Base-by-base conservation (phyloP, 2,888 invertebrate genomes). In the Phortica okadai region DNA sequence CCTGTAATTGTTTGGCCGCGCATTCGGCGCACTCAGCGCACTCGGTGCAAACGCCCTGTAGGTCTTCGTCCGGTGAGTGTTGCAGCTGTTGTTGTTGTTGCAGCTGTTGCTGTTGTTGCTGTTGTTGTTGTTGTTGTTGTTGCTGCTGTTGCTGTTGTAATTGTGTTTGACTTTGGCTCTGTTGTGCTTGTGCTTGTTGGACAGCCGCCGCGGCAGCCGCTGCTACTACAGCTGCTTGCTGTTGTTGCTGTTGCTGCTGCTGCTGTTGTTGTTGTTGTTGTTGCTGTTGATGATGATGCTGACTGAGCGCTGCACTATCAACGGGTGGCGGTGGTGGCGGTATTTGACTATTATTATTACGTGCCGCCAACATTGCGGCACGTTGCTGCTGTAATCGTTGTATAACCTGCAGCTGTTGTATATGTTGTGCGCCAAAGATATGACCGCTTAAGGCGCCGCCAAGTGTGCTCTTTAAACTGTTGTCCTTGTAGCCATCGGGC, bases 401-500 rank as follows among this genome's bases (percentile, higher is more conserved):
- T 90, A 94, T 92, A 83, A 94, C 93, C 90, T 94, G 94, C 86
- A 95, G 92, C 84, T 93, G 93, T 84, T 93, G 93, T 81, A 93
- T 90, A 89, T 94, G 94, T 89, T 94, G 94, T 67, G 95, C 94
- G 70, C 94, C 93, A 90, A 94, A 94, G 81, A 94, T 94, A 79
- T 94, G 94, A 82, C 93, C 93, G 80, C 93, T 93, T 64, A 94
- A 92, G 83, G 94, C 94, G 50, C 91, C 92, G 6, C 93, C 93
- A 0, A 94, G 92, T 76, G 94, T 93, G 74, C 93, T 93, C 85
- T 94, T 93, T 83, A 94, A 93, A 82, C 96, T 95, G 93, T 95
- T 93, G 89, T 97, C 97, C 92, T 97, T 97, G 92, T 97, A 97
- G 10, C 97, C 97, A 90, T 97, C 97, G 11, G 97, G 97, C 41